Conservation (phyloP, 2,113 vertebrate species). For the Todiramphus chloris region DNA sequence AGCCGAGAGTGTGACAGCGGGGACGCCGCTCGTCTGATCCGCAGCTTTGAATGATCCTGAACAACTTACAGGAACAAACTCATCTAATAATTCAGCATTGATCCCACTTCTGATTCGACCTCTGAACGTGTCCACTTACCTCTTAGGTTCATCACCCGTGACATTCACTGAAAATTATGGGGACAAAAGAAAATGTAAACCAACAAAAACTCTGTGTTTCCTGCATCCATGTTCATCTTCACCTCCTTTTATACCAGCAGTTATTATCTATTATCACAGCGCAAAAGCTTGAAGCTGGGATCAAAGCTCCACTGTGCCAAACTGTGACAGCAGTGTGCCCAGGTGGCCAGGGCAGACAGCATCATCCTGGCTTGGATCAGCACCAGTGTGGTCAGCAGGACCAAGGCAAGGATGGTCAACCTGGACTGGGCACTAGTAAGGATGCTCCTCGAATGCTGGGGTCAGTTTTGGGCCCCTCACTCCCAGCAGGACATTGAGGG, state of each 20-base stretch:
- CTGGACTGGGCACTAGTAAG: too few relatives aligned
- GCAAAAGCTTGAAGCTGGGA: not conserved
- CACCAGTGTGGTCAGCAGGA: too few relatives aligned
- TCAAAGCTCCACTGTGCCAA: not conserved
- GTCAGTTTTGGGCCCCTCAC: too few relatives aligned
- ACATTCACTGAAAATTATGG: not conserved
- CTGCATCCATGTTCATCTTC: not conserved
- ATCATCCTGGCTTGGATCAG: too few relatives aligned
- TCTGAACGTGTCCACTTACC: not conserved
- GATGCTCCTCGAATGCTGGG: too few relatives aligned
- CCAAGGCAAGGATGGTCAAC: too few relatives aligned
- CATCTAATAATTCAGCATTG: not conserved
- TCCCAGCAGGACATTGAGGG: too few relatives aligned
- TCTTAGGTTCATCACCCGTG: not conserved
- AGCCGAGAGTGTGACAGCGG: not conserved
- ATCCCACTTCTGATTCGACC: not conserved
- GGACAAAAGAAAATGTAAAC: not conserved
- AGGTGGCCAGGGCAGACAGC: too few relatives aligned
- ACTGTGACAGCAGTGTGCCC: not conserved
- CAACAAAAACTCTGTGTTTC: not conserved
- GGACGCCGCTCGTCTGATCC: not conserved
- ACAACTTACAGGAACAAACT: not conserved
- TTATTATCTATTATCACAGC: not conserved
- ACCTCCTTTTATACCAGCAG: rapidly evolving
- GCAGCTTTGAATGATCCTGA: not conserved